Evolutionary conservation across 2,113 vertebrate species (phyloP).

Genomic region (Ursus arctos): DNA sequence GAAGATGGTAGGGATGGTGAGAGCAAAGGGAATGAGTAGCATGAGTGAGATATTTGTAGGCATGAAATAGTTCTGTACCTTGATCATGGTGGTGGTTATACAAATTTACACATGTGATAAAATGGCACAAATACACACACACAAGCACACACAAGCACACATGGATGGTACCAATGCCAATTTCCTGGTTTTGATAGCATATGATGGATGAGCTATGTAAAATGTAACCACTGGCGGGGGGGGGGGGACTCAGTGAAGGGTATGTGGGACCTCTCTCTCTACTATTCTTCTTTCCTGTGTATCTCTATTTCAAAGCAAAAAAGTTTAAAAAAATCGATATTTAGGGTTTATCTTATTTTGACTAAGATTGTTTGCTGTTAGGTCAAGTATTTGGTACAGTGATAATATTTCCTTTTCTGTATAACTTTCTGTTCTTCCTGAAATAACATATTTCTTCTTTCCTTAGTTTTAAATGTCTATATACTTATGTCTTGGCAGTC

Average conservation of each 20-base stretch:
- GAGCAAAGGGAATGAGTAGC: neutral
- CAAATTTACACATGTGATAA: neutral
- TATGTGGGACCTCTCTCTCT: neutral
- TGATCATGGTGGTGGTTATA: neutral
- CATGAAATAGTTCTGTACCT: neutral
- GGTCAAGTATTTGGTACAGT: neutral
- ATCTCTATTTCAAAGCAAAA: neutral
- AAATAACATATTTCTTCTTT: neutral
- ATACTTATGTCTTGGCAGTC: neutral
- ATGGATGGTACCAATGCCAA: neutral
- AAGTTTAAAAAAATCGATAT: neutral
- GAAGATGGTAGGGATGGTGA: neutral
- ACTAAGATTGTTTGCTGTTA: neutral
- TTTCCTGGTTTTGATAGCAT: neutral
- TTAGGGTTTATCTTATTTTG: neutral
- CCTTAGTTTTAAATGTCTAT: slow-evolving; percentile 7
- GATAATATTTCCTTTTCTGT: neutral
- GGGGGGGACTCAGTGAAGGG: neutral
- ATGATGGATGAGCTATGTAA: neutral
- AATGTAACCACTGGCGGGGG: neutral
- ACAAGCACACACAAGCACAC: neutral
- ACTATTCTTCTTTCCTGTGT: neutral
- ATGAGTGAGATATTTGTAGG: neutral
- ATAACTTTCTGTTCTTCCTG: neutral
- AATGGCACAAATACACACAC: neutral